phyloP scores from a whole-genome alignment of 2,888 invertebrate species.

The Leptothorax acervorum region DNA sequence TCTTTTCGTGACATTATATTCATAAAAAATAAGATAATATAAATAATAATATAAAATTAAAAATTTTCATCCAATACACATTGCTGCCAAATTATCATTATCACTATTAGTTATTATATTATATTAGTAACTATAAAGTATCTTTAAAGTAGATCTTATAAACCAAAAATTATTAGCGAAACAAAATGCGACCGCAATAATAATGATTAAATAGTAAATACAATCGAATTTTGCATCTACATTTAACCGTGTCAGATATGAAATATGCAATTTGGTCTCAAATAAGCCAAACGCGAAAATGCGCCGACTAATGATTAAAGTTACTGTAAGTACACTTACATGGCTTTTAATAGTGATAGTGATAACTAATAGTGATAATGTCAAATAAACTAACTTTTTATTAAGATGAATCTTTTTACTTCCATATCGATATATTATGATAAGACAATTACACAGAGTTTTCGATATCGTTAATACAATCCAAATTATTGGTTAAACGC shows the following conservation, averaged over 20 bases:
- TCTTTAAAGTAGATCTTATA: background rate
- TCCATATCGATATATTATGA: too few species aligned
- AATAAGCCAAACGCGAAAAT: slow-evolving; percentile 14
- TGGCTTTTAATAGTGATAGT: too few species aligned
- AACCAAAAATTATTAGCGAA: background rate
- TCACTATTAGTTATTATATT: background rate
- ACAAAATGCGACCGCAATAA: background rate
- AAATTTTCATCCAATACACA: background rate
- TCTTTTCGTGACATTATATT: background rate
- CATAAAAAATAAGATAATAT: background rate
- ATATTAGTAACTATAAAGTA: background rate
- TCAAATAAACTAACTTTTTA: too few species aligned
- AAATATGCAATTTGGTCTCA: slow-evolving; percentile 67
- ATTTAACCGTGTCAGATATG: background rate
- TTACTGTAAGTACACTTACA: slow-evolving; percentile 71
- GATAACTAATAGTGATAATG: too few species aligned
- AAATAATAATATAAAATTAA: slow-evolving; percentile 11
- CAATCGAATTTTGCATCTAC: background rate
- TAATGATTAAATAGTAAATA: background rate
- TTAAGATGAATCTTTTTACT: slow-evolving; percentile 56
- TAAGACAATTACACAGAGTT: too few species aligned
- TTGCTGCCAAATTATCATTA: background rate
- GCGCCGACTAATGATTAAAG: slow-evolving; percentile 36
- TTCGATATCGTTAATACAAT: too few species aligned
- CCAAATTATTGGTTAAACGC: too few species aligned